Base-by-base conservation (phyloP, 2,888 invertebrate species). In the Yponomeuta evonymella region DNA sequence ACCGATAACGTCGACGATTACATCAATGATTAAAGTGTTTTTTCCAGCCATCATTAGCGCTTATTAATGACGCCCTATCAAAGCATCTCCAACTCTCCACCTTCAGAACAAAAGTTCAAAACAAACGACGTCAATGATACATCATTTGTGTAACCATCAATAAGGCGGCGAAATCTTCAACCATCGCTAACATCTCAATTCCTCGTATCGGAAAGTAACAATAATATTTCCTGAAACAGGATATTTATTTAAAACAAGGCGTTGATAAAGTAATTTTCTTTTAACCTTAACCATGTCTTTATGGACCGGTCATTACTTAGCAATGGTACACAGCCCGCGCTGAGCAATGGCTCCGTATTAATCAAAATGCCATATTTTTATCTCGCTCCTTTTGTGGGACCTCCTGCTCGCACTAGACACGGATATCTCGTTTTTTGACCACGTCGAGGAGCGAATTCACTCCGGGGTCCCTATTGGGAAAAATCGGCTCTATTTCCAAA, bases 241-340 rank as follows among this genome's bases (percentile, higher is more conserved):
- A 90, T 91, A 91, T 92, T 92, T 92, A 91, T 91, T 92, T 89
- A 89, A 92, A 92, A 91, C 90, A 90, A 91, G 92, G 90, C 91
- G 92, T 90, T 92, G 92, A 92, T 92, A 91, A 91, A 92, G 91
- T 92, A 92, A 92, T 92, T 91, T 92, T 91, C 90, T 92, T 92
- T 91, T 90, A 91, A 91, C 92, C 91, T 91, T 91, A 90, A 90
- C 90, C 92, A 89, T 91, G 91, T 92, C 91, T 90, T 92, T 90
- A 91, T 91, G 91, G 92, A 90, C 88, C 89, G 92, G 91, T 88
- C 91, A 92, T 91, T 92, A 92, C 91, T 92, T 92, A 92, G 91
- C 88, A 89, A 89, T 89, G 92, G 90, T 90, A 90, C 91, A 90
- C 88, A 90, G 90, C 86, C 85, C 88, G 88, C 88, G 88, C 89